Percentiles rank a stretch among this genome's conserved stretches.
Evolutionary conservation across 2,113 vertebrate genomes (phyloP).

Genomic region (Myxocyprinus asiaticus): DNA sequence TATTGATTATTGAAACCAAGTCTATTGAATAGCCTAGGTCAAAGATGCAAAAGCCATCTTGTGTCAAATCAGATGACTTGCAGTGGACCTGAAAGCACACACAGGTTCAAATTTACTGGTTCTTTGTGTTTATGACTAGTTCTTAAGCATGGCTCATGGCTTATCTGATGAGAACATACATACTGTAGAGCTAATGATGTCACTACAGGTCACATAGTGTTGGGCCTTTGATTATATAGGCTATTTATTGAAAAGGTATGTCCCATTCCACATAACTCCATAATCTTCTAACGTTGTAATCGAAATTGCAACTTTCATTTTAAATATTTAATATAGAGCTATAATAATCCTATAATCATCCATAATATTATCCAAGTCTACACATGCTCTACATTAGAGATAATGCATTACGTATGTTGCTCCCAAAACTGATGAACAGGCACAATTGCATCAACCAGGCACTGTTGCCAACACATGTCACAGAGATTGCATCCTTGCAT

Average conservation of each 20-base stretch:
- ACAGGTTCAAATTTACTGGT: neutral
- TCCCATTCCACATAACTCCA: neutral
- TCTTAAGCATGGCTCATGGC: neutral
- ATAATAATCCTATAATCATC: neutral
- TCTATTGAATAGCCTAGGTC: neutral
- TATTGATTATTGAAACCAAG: neutral
- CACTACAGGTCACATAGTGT: neutral
- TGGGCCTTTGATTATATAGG: neutral
- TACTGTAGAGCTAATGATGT: neutral
- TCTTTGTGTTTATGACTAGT: neutral
- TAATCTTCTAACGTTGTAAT: neutral
- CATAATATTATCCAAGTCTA: slow-evolving; percentile 5
- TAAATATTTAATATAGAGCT: neutral
- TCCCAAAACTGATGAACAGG: neutral
- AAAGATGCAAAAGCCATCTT: neutral
- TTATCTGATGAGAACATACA: neutral
- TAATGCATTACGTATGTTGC: slow-evolving; percentile 6
- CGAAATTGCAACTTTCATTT: neutral
- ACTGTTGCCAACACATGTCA: slow-evolving; percentile 1
- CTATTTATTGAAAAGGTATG: neutral
- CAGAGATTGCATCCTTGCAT: neutral
- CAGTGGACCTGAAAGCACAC: neutral
- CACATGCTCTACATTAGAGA: slow-evolving; percentile 4
- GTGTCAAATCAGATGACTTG: neutral
- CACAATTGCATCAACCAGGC: slow-evolving; percentile 2